Evolutionary conservation across 2,797 vertebrate species (phyloP).

Genomic region (Geotrypetes seraphini): DNA sequence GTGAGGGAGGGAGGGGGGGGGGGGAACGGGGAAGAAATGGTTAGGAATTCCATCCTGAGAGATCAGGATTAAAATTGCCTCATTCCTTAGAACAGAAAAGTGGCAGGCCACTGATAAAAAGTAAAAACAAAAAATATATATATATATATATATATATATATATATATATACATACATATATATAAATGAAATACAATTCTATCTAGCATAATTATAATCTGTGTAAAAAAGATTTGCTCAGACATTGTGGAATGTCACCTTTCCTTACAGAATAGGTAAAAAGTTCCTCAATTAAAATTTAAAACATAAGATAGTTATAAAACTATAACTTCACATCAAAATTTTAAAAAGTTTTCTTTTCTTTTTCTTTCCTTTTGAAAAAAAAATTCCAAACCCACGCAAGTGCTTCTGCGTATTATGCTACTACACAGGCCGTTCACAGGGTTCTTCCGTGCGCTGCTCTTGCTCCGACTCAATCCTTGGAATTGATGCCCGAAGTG

Average conservation of each 20-base stretch:
- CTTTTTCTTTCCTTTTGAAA: too few relatives aligned
- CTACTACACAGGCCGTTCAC: slow-evolving; percentile 57
- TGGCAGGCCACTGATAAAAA: slow-evolving; percentile 64
- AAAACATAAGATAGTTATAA: slow-evolving; percentile 71
- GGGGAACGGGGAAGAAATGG: too few relatives aligned
- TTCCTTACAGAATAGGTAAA: slow-evolving; percentile 73
- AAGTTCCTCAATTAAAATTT: slow-evolving; percentile 71
- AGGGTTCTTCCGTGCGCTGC: slow-evolving; percentile 46
- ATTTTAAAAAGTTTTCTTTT: slow-evolving; percentile 68
- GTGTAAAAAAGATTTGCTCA: slow-evolving; percentile 72
- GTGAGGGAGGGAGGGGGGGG: too few relatives aligned
- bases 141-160: too few relatives aligned
- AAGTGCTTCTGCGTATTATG: slow-evolving; percentile 42
- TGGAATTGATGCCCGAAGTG: slow-evolving; percentile 47
- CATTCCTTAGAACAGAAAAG: slow-evolving; percentile 60
- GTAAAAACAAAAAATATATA: too few relatives aligned
- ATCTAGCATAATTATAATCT: slow-evolving; percentile 70
- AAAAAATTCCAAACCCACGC: neutral
- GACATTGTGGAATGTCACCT: slow-evolving; percentile 72
- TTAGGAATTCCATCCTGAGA: slow-evolving; percentile 45
- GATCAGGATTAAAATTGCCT: too few relatives aligned
- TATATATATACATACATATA: too few relatives aligned
- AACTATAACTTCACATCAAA: slow-evolving; percentile 81
- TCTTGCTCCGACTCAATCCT: slow-evolving; percentile 54
- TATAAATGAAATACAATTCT: slow-evolving; percentile 68